Evolutionary conservation across 64 coral and sea anemone genomes (phyloP), one percentile per base, ranked within the genome.

Genomic region (Montipora foliosa): DNA sequence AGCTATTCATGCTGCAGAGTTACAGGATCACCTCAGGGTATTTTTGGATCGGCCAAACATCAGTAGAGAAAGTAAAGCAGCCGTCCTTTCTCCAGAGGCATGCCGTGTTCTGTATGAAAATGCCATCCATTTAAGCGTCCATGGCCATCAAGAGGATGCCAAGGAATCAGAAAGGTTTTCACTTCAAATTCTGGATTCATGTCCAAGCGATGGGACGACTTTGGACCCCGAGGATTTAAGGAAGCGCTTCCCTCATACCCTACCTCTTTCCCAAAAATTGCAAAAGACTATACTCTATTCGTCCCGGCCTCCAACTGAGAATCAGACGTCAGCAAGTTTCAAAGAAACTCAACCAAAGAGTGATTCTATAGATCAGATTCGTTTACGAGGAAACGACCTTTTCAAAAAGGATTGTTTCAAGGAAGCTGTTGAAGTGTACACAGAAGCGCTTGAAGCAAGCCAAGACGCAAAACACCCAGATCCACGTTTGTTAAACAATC

Each of bases 341-440:
- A 66, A 66, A 14, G 25, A 75, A 13, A 29, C 3, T 2, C 22
- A 12, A 7, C 8, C 0, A 44, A 6, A 37, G 25, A 44, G 29
- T 15, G 25, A 8, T 17, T 16, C 19, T 49, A 45, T 13, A 45
- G 73, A 75, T 14, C 6, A 47, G 1, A 45, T 75, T 75, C 73
- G 73, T 75, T 13, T 75, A 8, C 24, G 73, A 75, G 73, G 73
- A 75, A 45, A 75, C 24, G 4, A 8, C 73, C 46, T 75, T 11
- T 75, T 75, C 37, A 75, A 75, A 75, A 6, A 44, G 44, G 10
- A 37, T 11, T 37, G 73, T 45, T 75, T 75, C 25, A 81, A 45
- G 80, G 61, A 80, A 70, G 89, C 89, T 80, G 69, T 90, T 69
- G 17, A 52, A 81, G 45, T 52, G 7, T 90, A 90, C 67, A 91